Conservation (phyloP, 2,113 vertebrate species). For the Clarias gariepinus region DNA sequence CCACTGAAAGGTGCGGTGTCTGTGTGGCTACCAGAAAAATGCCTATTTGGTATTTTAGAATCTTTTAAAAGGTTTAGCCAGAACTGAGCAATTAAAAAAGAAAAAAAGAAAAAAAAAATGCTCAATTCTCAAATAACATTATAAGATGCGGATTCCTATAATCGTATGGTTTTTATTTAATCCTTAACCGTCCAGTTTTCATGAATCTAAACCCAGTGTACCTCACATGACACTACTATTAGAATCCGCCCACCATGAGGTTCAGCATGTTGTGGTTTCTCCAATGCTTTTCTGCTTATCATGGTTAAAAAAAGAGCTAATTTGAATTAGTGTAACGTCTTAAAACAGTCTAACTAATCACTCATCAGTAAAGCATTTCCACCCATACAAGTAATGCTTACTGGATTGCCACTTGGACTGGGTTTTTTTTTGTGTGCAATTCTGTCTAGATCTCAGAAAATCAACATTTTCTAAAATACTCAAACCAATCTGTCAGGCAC, state of each 20-base stretch:
- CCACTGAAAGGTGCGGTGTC: constrained; percentile 30
- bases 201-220: background rate
- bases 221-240: background rate
- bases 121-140: background rate
- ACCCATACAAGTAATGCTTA: background rate
- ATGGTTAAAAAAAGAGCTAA: background rate
- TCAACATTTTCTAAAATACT: background rate
- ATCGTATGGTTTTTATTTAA: background rate
- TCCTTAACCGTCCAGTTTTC: background rate
- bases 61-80: background rate
- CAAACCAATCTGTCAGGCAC: background rate
- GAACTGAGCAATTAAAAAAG: background rate
- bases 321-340: background rate
- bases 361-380: background rate
- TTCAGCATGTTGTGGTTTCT: background rate
- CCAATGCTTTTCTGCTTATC: background rate
- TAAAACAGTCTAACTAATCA: background rate
- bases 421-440: background rate
- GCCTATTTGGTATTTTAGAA: background rate
- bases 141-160: no score
- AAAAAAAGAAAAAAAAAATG: no score
- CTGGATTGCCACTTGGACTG: no score
- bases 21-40: constrained; percentile 6
- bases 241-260: background rate
- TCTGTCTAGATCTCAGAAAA: background rate